These are phyloP conservation scores for Cylindroiulus punctatus DNA, from an alignment of 2,888 invertebrate species.

Conservation along the genomic window DNA sequence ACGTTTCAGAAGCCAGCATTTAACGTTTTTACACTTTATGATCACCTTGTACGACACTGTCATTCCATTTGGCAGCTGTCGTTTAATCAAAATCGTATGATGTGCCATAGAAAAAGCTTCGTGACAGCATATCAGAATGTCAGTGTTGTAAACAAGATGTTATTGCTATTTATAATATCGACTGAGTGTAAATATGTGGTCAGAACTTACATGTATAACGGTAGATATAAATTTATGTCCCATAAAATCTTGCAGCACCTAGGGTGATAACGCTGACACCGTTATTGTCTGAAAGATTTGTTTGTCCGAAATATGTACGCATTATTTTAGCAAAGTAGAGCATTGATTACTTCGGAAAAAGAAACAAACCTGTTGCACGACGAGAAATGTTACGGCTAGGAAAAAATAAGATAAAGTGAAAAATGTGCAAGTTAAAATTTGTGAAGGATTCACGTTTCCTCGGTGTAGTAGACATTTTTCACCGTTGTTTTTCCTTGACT, in stretches of 20 bases:
- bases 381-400: too few species aligned
- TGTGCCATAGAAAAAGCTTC: too few species aligned
- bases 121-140: too few species aligned
- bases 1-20: too few species aligned
- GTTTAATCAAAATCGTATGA: too few species aligned
- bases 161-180: background rate
- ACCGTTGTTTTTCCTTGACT: background rate
- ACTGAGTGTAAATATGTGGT: background rate
- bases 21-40: too few species aligned
- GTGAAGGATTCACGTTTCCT: background rate
- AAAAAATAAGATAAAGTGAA: background rate
- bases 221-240: too few species aligned
- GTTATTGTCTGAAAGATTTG: background rate
- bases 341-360: background rate
- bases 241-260: background rate
- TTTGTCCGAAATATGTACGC: too few species aligned
- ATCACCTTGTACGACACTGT: too few species aligned
- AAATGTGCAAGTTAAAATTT: background rate
- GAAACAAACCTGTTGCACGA: background rate
- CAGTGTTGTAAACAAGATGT: background rate
- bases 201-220: background rate
- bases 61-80: too few species aligned
- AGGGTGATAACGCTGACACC: constrained; percentile 7
- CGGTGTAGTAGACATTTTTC: background rate
- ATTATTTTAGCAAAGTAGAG: constrained; percentile 21